Percentiles rank a stretch among this genome's conserved stretches.
Conservation (phyloP, 2,113 vertebrate species). For the Passer montanus region DNA sequence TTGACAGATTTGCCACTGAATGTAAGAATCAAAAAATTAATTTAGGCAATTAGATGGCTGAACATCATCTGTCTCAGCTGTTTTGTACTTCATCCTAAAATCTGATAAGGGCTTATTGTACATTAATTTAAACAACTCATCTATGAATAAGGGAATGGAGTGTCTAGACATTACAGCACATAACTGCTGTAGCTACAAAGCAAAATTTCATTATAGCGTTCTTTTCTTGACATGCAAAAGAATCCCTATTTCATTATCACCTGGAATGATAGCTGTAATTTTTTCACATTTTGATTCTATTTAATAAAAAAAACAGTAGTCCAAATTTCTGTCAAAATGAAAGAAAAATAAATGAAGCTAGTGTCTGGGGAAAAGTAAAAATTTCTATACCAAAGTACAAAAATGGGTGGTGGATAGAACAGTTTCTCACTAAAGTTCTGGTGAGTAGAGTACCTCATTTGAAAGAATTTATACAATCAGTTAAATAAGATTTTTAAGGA, state of each 20-base stretch:
- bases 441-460: background rate
- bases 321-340: background rate
- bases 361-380: background rate
- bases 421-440: background rate
- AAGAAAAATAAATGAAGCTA: background rate
- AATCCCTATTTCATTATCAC: background rate
- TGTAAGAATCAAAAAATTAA: background rate
- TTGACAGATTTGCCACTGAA: background rate
- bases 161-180: background rate
- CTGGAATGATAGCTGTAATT: background rate
- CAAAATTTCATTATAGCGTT: background rate
- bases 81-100: background rate
- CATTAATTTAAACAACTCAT: background rate
- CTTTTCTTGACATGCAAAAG: background rate
- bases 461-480: background rate
- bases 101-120: background rate
- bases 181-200: background rate
- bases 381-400: background rate
- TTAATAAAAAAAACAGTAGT: background rate
- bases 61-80: background rate
- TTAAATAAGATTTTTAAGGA: background rate
- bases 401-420: background rate
- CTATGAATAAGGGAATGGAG: background rate
- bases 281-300: background rate
- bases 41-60: background rate